Conservation (phyloP, 2,888 invertebrate species). For the Pammene aurita region DNA sequence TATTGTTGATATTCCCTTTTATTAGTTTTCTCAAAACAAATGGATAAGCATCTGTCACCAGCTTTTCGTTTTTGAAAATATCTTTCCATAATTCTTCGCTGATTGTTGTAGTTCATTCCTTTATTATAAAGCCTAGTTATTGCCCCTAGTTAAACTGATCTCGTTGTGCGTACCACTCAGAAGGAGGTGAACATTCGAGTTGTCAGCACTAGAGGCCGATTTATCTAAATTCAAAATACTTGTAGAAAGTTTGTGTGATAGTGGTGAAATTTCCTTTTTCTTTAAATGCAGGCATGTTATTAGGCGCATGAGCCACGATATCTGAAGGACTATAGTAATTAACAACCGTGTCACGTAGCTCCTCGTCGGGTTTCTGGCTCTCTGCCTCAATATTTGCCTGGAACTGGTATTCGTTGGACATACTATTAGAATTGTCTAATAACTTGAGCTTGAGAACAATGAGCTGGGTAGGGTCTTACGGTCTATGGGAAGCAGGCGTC, state of each 20-base stretch:
- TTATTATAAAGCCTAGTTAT: neutral
- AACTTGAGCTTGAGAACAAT: no score
- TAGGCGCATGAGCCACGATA: no score
- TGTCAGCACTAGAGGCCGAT: neutral
- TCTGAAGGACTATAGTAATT: no score
- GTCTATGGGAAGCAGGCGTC: no score
- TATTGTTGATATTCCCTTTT: neutral
- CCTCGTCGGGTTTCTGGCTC: no score
- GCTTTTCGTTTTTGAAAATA: neutral
- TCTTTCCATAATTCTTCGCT: slow-evolving; percentile 1
- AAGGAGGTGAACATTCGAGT: neutral
- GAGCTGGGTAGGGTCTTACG: no score
- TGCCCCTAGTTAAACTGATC: neutral
- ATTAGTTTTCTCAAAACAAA: slow-evolving; percentile 5
- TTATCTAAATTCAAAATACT: slow-evolving; percentile 1
- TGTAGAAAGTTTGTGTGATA: neutral
- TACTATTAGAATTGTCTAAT: no score
- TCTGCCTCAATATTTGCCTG: no score
- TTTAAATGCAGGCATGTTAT: no score
- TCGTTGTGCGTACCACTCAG: neutral
- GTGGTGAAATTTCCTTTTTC: neutral
- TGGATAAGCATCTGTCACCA: slow-evolving; percentile 1
- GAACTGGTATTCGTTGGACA: no score
- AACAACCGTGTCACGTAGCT: no score
- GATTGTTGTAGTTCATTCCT: neutral